These are phyloP conservation scores for Yponomeuta malinellus DNA, from an alignment of 2,888 invertebrate genomes.

Conservation along the genomic window DNA sequence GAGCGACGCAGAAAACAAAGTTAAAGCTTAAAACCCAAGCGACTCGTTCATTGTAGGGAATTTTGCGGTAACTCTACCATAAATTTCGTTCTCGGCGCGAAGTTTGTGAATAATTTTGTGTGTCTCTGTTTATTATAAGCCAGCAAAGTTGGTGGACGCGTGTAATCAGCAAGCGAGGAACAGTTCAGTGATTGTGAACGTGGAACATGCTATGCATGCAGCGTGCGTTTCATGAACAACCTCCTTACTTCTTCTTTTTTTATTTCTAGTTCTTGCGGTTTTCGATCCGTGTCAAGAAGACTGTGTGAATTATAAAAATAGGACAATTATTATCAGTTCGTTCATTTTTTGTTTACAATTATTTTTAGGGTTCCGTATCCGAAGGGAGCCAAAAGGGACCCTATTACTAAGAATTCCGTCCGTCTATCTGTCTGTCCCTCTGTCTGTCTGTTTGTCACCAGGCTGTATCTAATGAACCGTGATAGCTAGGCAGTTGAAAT, in stretches of 20 bases:
- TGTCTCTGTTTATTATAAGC: slow-evolving; percentile 73
- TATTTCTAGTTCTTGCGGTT: too few species aligned
- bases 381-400: too few species aligned
- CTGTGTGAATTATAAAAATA: too few species aligned
- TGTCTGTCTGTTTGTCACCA: too few species aligned
- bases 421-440: too few species aligned
- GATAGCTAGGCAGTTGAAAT: too few species aligned
- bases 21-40: slow-evolving; percentile 60
- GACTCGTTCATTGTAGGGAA: slow-evolving; percentile 68
- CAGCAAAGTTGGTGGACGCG: slow-evolving; percentile 58
- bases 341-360: too few species aligned
- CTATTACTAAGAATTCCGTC: too few species aligned
- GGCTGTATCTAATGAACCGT: too few species aligned
- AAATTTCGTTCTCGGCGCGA: slow-evolving; percentile 65
- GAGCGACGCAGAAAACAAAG: slow-evolving; percentile 30
- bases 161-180: slow-evolving; percentile 43
- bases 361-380: too few species aligned
- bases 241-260: neutral
- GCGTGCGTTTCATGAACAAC: neutral
- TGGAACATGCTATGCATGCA: neutral
- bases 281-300: too few species aligned
- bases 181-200: slow-evolving; percentile 12
- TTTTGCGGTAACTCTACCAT: slow-evolving; percentile 70
- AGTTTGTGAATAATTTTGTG: slow-evolving; percentile 72
- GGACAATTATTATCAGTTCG: too few species aligned